phyloP scores from a whole-genome alignment of 2,888 invertebrate species.

The Tiliacea aurago region DNA sequence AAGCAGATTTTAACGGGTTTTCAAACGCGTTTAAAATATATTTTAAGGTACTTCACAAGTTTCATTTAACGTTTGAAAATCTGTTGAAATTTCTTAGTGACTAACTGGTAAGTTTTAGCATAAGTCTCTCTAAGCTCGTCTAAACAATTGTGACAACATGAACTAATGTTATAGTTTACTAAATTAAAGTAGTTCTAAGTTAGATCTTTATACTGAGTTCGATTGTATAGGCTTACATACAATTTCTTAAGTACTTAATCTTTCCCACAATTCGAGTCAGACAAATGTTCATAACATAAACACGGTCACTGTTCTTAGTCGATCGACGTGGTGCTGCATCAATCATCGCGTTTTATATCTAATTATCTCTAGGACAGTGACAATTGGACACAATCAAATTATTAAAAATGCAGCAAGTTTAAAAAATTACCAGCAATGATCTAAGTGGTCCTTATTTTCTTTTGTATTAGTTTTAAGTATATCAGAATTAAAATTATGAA shows the following conservation, averaged over 20 bases:
- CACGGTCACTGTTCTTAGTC: not conserved
- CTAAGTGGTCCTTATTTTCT: not conserved
- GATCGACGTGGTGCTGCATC: not conserved
- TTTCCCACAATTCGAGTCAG: constrained; percentile 4
- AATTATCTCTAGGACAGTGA: not conserved
- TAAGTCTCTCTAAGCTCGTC: constrained; percentile 23
- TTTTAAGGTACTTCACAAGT: not conserved
- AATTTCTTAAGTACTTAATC: not conserved
- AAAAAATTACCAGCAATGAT: not conserved
- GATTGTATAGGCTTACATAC: constrained; percentile 7
- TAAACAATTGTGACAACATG: constrained; percentile 35
- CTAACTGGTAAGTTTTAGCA: constrained; percentile 1
- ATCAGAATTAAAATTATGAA: constrained; percentile 7
- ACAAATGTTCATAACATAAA: not conserved
- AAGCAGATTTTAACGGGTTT: not conserved
- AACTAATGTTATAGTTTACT: constrained; percentile 22
- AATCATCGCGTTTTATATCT: not conserved
- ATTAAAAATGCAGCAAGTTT: not conserved
- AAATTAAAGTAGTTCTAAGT: constrained; percentile 4
- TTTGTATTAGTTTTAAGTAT: not conserved
- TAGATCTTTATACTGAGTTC: constrained; percentile 13
- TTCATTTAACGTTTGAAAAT: not conserved
- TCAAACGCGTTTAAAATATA: not conserved
- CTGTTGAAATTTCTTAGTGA: not conserved
- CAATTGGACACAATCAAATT: not conserved